Percentiles rank a stretch among this genome's conserved stretches.
Evolutionary conservation across 2,113 vertebrate species (phyloP).

Genomic region (Deroptyus accipitrinus): DNA sequence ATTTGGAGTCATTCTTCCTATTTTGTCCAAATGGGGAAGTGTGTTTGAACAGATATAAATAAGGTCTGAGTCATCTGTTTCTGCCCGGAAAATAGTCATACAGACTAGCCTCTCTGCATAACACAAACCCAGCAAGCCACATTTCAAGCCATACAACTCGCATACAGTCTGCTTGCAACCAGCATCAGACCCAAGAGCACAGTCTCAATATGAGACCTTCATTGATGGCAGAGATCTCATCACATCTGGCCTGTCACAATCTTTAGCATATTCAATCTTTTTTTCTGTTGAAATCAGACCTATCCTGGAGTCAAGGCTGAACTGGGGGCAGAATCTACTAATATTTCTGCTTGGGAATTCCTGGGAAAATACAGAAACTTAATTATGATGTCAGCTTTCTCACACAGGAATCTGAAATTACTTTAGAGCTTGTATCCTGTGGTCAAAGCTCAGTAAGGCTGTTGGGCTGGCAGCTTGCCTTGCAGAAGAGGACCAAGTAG

Average conservation of each 20-base stretch:
- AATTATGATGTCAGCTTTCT: background rate
- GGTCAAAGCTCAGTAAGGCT: background rate
- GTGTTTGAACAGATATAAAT: background rate
- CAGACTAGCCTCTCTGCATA: background rate
- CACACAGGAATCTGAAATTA: accelerated
- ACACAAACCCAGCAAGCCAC: background rate
- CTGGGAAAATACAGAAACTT: background rate
- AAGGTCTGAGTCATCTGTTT: background rate
- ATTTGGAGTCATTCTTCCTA: background rate
- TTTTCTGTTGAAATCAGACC: background rate
- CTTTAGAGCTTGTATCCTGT: background rate
- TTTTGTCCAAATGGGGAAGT: background rate
- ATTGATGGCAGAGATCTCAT: background rate
- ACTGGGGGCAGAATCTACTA: background rate
- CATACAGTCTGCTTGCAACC: background rate
- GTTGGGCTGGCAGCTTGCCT: background rate
- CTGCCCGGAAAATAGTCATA: background rate
- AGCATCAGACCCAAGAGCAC: background rate
- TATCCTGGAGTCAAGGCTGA: background rate
- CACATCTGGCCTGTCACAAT: background rate
- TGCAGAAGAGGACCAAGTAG: background rate
- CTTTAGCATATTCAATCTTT: background rate
- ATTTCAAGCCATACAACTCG: background rate
- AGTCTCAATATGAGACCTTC: accelerated
- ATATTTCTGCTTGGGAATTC: background rate